phyloP scores from a whole-genome alignment of 2,113 vertebrate species.

The Malurus melanocephalus region DNA sequence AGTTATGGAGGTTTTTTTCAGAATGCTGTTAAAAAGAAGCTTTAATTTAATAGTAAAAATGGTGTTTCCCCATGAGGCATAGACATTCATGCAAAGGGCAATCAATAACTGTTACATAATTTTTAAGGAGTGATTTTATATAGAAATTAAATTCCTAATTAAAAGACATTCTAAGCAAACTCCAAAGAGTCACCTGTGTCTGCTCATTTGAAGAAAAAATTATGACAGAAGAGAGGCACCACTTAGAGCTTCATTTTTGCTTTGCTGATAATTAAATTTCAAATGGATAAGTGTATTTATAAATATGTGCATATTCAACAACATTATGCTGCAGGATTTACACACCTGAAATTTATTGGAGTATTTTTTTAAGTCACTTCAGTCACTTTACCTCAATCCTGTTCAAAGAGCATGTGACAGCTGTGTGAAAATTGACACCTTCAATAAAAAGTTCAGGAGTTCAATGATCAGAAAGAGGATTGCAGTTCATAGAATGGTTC shows the following conservation, averaged over 20 bases:
- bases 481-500: background rate
- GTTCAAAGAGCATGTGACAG: background rate
- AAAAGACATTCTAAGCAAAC: background rate
- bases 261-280: background rate
- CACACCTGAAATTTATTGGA: background rate
- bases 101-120: background rate
- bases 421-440: background rate
- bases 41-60: background rate
- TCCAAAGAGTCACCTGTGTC: background rate
- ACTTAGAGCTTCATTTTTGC: background rate
- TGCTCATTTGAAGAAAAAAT: background rate
- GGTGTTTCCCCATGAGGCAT: background rate
- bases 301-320: background rate
- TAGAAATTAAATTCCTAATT: background rate
- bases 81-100: background rate
- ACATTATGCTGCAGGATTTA: background rate
- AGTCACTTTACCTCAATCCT: background rate
- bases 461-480: background rate
- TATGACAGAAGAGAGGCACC: background rate
- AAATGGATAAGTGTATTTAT: background rate
- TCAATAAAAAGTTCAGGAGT: background rate
- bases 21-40: background rate
- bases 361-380: background rate
- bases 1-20: background rate
- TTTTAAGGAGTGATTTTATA: background rate